phyloP scores from a whole-genome alignment of 2,113 vertebrate genomes.

The Bos indicus region DNA sequence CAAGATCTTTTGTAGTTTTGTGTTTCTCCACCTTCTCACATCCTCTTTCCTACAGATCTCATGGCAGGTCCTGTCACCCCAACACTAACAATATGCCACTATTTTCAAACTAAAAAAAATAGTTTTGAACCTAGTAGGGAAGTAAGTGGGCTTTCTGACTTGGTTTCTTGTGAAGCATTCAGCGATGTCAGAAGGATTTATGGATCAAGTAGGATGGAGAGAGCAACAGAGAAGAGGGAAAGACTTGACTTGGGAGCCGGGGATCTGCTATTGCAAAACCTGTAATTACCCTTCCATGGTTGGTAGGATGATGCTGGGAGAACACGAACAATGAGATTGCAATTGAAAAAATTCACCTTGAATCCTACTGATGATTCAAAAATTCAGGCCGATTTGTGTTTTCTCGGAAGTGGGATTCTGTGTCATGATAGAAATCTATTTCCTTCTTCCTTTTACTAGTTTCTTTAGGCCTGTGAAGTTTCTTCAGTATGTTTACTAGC shows the following conservation, averaged over 20 bases:
- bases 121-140: constrained; percentile 44
- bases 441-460: constrained; percentile 29
- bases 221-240: background rate
- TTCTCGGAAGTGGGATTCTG: constrained; percentile 16
- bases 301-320: background rate
- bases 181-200: constrained; percentile 53
- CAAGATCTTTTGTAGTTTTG: constrained; percentile 18
- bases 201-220: background rate
- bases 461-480: constrained; percentile 19
- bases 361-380: constrained; percentile 10
- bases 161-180: constrained; percentile 62
- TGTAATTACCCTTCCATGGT: background rate
- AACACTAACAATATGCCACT: constrained; percentile 9
- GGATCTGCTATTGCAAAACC: background rate
- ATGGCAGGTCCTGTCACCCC: constrained; percentile 17
- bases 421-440: background rate
- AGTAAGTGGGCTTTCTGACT: constrained; percentile 55
- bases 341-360: constrained; percentile 16
- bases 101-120: constrained; percentile 34
- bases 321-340: constrained; percentile 19
- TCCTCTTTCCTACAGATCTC: constrained; percentile 8
- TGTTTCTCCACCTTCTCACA: constrained; percentile 20
- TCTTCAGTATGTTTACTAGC: constrained; percentile 33
- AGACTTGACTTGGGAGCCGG: background rate
- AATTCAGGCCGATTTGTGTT: constrained; percentile 32